phyloP scores from a whole-genome alignment of 1,140 invertebrate genomes.

The Kradibia gibbosae region DNA sequence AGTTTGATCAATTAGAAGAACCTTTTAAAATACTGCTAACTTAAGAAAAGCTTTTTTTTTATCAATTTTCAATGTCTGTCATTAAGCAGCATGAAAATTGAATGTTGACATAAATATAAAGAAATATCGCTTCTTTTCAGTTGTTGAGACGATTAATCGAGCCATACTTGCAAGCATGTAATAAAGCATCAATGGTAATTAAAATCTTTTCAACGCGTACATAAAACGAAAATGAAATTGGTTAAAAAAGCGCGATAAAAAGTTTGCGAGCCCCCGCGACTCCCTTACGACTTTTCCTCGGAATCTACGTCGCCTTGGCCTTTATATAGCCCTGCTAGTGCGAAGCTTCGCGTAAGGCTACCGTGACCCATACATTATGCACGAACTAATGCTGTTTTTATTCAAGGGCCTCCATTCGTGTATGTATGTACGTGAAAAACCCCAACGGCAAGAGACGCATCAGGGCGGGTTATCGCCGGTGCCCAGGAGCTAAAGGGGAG shows the following conservation, averaged over 20 bases:
- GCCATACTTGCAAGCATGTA: not conserved
- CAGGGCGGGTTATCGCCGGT: too few relatives aligned
- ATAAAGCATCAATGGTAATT: slow-evolving; percentile 45
- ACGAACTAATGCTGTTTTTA: slow-evolving; percentile 71
- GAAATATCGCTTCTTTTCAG: not conserved
- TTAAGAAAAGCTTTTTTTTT: too few relatives aligned
- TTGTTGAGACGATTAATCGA: not conserved
- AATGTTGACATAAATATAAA: not conserved
- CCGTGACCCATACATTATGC: slow-evolving; percentile 69
- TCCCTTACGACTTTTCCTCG: slow-evolving; percentile 33
- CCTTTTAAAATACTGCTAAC: too few relatives aligned
- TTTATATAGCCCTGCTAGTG: slow-evolving; percentile 17
- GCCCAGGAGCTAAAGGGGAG: too few relatives aligned
- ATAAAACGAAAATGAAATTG: slow-evolving; percentile 52
- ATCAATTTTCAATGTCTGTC: too few relatives aligned
- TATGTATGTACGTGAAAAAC: slow-evolving; percentile 8
- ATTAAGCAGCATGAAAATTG: not conserved
- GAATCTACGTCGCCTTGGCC: slow-evolving; percentile 2
- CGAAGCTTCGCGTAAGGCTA: slow-evolving; percentile 29
- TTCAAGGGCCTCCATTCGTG: slow-evolving; percentile 57
- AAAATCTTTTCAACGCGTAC: slow-evolving; percentile 32
- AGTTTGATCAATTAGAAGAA: too few relatives aligned
- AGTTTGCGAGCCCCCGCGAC: slow-evolving; percentile 1
- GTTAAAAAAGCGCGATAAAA: slow-evolving; percentile 45
- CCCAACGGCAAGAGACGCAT: not conserved